These are phyloP conservation scores for Gymnocephalus cernua DNA, from an alignment of 2,113 vertebrate genomes.

Conservation along the genomic window DNA sequence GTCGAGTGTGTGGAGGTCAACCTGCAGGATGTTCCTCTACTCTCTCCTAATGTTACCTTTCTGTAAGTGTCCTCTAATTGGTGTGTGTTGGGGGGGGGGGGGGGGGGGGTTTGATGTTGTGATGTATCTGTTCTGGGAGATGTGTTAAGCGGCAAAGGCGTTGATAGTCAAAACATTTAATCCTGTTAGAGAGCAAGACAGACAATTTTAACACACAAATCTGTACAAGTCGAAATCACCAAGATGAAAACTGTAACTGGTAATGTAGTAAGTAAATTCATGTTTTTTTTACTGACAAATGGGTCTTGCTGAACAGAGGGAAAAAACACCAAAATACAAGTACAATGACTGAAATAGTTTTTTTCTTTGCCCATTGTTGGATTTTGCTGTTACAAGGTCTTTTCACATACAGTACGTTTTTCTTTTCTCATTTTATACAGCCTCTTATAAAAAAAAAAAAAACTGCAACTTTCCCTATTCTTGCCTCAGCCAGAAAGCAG, in stretches of 20 bases:
- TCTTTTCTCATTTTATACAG: neutral
- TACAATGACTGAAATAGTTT: neutral
- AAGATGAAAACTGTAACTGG: neutral
- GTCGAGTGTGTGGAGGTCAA: conserved; percentile 79
- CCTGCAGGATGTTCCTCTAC: conserved; percentile 74
- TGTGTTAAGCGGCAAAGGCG: neutral
- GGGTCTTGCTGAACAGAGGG: neutral
- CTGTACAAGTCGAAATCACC: neutral
- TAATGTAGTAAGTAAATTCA: neutral
- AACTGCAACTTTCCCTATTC: neutral
- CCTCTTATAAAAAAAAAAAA: neutral
- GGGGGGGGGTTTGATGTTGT: no score
- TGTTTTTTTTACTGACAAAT: neutral
- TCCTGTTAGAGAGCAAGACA: neutral
- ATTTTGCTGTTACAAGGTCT: neutral
- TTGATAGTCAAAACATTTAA: neutral
- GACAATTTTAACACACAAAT: neutral
- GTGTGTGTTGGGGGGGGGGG: neutral
- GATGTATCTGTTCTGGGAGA: neutral
- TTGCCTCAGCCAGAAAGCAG: neutral
- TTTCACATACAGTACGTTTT: neutral
- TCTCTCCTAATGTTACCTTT: conserved; percentile 83
- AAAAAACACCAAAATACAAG: neutral
- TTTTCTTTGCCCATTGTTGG: neutral
- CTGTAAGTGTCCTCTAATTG: conserved; percentile 77